These are phyloP conservation scores for Larimichthys crocea DNA, from an alignment of 2,113 vertebrate genomes.

Conservation along the genomic window DNA sequence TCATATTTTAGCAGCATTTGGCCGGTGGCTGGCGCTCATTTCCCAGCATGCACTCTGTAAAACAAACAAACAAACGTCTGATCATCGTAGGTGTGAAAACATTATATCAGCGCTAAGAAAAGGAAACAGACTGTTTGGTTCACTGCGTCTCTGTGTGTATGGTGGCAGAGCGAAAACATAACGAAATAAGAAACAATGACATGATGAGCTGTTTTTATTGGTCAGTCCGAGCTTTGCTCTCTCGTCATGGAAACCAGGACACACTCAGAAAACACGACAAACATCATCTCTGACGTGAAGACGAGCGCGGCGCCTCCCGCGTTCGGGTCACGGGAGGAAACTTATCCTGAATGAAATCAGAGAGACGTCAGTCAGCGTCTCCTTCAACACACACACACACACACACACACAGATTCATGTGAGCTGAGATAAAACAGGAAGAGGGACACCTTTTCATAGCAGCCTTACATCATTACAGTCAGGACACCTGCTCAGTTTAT, in stretches of 20 bases:
- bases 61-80: background rate
- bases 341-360: constrained; percentile 17
- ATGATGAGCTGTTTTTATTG: background rate
- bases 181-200: background rate
- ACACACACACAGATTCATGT: constrained; percentile 14
- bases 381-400: background rate
- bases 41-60: too few species aligned
- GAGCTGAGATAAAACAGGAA: constrained; percentile 29
- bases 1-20: too few species aligned
- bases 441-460: constrained; percentile 42
- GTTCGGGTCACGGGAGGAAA: background rate
- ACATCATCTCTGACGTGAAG: background rate
- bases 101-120: too few species aligned
- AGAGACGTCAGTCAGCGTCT: constrained; percentile 13
- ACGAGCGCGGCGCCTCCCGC: background rate
- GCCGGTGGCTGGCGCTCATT: too few species aligned
- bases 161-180: background rate
- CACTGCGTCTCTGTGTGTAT: background rate
- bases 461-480: constrained; percentile 20
- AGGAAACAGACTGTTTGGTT: background rate
- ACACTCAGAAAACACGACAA: too few species aligned
- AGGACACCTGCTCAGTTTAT: constrained; percentile 45
- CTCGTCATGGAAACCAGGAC: background rate
- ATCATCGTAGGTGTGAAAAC: background rate
- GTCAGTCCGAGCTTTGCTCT: background rate